Evolutionary conservation across 2,113 vertebrate genomes (phyloP).

Genomic region (Myocastor coypus): DNA sequence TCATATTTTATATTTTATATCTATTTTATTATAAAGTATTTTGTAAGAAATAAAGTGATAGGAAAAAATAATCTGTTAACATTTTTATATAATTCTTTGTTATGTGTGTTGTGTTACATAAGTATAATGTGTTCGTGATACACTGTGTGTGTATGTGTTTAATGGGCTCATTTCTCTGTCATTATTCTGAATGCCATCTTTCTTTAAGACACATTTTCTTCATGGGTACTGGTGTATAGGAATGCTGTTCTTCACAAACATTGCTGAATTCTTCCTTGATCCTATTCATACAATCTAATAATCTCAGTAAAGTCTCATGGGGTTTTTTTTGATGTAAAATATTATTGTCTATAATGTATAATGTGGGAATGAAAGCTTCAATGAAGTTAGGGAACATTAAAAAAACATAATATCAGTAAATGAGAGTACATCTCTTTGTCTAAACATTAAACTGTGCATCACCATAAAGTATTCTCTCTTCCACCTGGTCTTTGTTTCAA

Average conservation of each 20-base stretch:
- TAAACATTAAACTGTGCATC: neutral
- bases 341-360: neutral
- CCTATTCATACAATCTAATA: neutral
- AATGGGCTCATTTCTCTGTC: constrained; percentile 21
- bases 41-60: neutral
- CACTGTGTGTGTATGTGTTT: neutral
- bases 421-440: neutral
- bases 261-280: neutral
- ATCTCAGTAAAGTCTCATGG: neutral
- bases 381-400: neutral
- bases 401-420: neutral
- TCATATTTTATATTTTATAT: too few species aligned
- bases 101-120: neutral
- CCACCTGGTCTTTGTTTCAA: neutral
- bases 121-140: neutral
- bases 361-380: neutral
- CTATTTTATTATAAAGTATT: neutral
- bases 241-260: neutral
- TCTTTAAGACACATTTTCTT: constrained; percentile 10
- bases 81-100: constrained; percentile 22
- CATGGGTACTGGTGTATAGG: neutral
- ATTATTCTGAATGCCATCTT: neutral
- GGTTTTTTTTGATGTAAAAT: neutral
- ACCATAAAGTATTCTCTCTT: neutral
- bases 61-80: constrained; percentile 10